Conservation (phyloP, 2,888 invertebrate genomes). For the Agriopis leucophaearia region DNA sequence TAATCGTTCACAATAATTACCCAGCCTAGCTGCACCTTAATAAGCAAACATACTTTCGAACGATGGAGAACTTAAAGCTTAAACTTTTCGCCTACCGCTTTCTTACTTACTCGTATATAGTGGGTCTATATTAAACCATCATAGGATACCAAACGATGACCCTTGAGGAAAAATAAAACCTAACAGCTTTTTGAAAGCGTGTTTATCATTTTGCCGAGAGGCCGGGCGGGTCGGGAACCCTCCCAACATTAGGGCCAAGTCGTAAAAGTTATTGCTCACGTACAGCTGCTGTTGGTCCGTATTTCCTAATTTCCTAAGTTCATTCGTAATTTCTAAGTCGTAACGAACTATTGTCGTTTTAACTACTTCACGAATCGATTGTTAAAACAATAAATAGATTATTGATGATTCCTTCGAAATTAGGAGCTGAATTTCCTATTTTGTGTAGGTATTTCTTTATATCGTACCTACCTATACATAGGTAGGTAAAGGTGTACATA, state of each 20-base stretch:
- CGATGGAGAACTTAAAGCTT: too few relatives aligned
- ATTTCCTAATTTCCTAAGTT: conserved; percentile 34
- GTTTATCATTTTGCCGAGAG: conserved; percentile 27
- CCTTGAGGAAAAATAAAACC: conserved; percentile 18
- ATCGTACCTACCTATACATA: too few relatives aligned
- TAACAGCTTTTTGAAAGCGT: conserved; percentile 22
- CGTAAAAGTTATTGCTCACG: conserved; percentile 33
- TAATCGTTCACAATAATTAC: too few relatives aligned
- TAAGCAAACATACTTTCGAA: too few relatives aligned
- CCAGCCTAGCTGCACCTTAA: too few relatives aligned
- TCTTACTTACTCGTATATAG: background rate
- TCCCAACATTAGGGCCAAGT: conserved; percentile 20
- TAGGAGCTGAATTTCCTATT: background rate
- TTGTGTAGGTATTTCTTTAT: too few relatives aligned
- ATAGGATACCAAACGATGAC: conserved; percentile 19
- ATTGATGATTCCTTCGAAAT: background rate
- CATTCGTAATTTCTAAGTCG: conserved; percentile 30
- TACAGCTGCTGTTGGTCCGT: conserved; percentile 36
- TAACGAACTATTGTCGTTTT: conserved; percentile 22
- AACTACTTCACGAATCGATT: conserved; percentile 17
- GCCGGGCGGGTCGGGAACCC: conserved; percentile 13
- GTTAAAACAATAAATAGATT: conserved; percentile 5
- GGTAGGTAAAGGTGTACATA: too few relatives aligned
- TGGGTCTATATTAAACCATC: conserved; percentile 11
- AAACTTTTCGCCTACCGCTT: background rate